These are phyloP conservation scores for Pogonomyrmex barbatus DNA, from an alignment of 1,140 invertebrate genomes.

Conservation along the genomic window DNA sequence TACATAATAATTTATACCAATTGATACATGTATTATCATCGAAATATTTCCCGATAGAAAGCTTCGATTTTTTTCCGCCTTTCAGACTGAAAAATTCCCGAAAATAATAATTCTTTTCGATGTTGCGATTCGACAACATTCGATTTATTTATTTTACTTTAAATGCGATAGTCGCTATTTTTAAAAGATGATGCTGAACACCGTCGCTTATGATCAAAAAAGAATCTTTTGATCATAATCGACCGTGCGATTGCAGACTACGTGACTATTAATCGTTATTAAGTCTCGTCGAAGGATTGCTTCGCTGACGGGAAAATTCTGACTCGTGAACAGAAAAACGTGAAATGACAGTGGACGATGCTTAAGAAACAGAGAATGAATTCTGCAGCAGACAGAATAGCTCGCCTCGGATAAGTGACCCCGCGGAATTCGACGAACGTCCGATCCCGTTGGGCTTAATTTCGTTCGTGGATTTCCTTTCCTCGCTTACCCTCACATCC, in stretches of 20 bases:
- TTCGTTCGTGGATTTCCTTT: slow-evolving; percentile 62
- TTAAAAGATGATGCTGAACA: background rate
- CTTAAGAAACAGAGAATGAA: slow-evolving; percentile 26
- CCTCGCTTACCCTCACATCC: slow-evolving; percentile 33
- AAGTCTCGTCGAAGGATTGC: background rate
- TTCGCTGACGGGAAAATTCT: background rate
- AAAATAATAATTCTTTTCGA: slow-evolving; percentile 20
- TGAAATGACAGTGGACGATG: slow-evolving; percentile 25
- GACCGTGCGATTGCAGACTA: background rate
- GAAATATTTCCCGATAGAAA: background rate
- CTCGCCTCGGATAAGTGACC: slow-evolving; percentile 57
- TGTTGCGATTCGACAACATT: background rate
- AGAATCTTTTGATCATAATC: background rate
- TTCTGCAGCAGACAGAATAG: background rate
- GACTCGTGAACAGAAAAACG: slow-evolving; percentile 30
- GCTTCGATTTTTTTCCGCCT: background rate
- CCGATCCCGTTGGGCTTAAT: slow-evolving; percentile 68
- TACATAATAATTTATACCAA: slow-evolving; percentile 26
- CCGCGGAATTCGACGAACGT: slow-evolving; percentile 68
- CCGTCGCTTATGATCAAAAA: too few relatives aligned
- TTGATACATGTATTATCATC: background rate
- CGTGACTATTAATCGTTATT: background rate
- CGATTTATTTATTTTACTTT: background rate
- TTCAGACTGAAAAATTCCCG: background rate
- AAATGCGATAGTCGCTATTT: background rate